Conservation (phyloP, 37 sponge, comb jelly and placozoan genomes). For the Mnemiopsis leidyi region DNA sequence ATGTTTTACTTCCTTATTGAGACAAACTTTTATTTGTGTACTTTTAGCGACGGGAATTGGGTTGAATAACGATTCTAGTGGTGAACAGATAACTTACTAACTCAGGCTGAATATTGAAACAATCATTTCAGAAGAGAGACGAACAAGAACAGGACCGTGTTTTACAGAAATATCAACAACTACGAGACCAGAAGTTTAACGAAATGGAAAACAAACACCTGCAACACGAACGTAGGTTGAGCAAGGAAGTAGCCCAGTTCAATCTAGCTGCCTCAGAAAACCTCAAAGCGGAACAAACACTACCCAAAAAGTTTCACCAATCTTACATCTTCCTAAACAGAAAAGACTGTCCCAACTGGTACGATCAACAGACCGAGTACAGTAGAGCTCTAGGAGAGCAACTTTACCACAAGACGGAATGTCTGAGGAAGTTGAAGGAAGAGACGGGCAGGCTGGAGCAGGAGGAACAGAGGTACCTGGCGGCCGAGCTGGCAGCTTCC, state of each 20-base stretch:
- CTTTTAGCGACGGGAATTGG: too few relatives aligned
- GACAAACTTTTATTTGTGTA: too few relatives aligned
- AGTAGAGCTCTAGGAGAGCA: conserved; percentile 77
- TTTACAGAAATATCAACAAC: conserved; percentile 75
- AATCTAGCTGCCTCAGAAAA: conserved; percentile 19
- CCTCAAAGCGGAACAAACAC: neutral
- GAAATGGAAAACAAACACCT: conserved; percentile 4
- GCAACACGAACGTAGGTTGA: neutral
- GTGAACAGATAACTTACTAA: too few relatives aligned
- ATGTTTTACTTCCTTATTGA: too few relatives aligned
- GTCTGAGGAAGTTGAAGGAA: neutral
- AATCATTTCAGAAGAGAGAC: conserved; percentile 35
- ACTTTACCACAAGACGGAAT: conserved; percentile 60
- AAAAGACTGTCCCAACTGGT: neutral
- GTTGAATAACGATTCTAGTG: too few relatives aligned
- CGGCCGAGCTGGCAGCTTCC: conserved; percentile 15
- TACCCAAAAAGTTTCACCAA: conserved; percentile 41
- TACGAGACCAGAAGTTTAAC: conserved; percentile 66
- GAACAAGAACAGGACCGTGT: conserved; percentile 72
- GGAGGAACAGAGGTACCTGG: conserved; percentile 36
- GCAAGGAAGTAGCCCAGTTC: conserved; percentile 51
- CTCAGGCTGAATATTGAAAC: too few relatives aligned
- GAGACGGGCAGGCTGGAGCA: neutral
- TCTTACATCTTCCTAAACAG: conserved; percentile 6
- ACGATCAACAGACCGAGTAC: conserved; percentile 65